Evolutionary conservation across 2,113 vertebrate species (phyloP), one percentile per base, ranked within the genome.

Genomic region (Syngnathus typhle): DNA sequence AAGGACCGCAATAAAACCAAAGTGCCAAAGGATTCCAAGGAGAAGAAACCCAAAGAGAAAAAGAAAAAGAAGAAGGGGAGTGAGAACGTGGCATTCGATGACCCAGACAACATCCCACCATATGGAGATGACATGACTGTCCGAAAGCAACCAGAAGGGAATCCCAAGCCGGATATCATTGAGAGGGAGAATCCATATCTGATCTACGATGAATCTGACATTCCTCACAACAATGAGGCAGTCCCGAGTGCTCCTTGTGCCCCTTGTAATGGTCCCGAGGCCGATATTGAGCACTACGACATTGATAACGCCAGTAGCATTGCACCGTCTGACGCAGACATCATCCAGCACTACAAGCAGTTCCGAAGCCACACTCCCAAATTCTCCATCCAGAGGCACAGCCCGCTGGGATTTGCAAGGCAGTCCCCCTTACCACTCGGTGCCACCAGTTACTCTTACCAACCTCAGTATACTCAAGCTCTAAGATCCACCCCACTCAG

Each of bases 261-360:
- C 0, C 94, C 95, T 23, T 91, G 91, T 52, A 81, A 68, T 0
- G 88, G 73, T 0, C 94, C 94, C 0, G 94, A 95, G 76, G 86
- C 93, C 0, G 96, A 98, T 65, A 94, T 96, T 0, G 97, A 99
- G 73, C 97, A 98, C 84, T 99, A 99, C 0, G 97, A 99, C 83
- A 98, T 99, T 0, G 96, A 99, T 85, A 98, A 98, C 0, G 97
- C 97, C 77, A 99, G 97, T 89, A 99, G 96, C 79, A 99, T 99
- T 0, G 97, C 97, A 0, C 97, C 97, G 0, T 99, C 97, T 0
- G 97, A 99, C 0, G 97, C 97, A 0, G 97, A 99, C 84, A 96
- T 99, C 82, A 91, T 99, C 73, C 96, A 98, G 76, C 97, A 99
- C 86, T 99, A 99, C 86, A 95, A 95, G 74, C 97, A 98, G 81